phyloP scores from a whole-genome alignment of 2,888 invertebrate genomes.

The Atherix ibis region DNA sequence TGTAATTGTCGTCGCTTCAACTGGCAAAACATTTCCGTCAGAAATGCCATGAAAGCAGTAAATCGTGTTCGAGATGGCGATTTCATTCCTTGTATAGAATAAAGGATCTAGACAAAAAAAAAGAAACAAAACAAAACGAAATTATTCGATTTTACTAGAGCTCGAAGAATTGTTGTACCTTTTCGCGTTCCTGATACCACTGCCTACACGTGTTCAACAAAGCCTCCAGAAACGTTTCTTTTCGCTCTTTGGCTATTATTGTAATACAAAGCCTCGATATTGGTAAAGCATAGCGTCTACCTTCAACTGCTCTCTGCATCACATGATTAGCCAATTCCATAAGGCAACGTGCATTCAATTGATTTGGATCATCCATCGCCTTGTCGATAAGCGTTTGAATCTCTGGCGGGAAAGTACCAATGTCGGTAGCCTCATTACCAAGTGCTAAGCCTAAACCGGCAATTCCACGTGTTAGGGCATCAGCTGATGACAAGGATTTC shows the following conservation, averaged over 20 bases:
- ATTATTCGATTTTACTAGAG: not conserved
- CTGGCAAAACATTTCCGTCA: constrained; percentile 83
- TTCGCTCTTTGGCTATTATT: constrained; percentile 74
- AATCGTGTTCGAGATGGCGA: constrained; percentile 45
- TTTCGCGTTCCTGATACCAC: constrained; percentile 73
- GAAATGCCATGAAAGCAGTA: constrained; percentile 76
- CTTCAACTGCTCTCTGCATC: constrained; percentile 66
- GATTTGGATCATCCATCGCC: constrained; percentile 71
- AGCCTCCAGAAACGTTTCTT: constrained; percentile 78
- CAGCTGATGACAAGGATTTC: constrained; percentile 65
- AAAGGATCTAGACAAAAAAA: constrained; percentile 20
- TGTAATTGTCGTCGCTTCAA: constrained; percentile 50
- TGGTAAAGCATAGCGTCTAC: constrained; percentile 56
- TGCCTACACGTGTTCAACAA: constrained; percentile 79
- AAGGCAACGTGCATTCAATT: constrained; percentile 51
- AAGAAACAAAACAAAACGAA: not conserved
- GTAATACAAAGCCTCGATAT: constrained; percentile 74
- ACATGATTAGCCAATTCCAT: constrained; percentile 77
- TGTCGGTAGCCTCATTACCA: constrained; percentile 56
- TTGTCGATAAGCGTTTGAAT: constrained; percentile 58
- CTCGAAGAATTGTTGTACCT: constrained; percentile 32
- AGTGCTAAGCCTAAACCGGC: constrained; percentile 45
- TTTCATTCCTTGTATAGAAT: constrained; percentile 35
- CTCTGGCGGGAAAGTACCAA: constrained; percentile 57
- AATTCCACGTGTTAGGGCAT: constrained; percentile 49